Base-by-base conservation (phyloP, 2,797 vertebrate genomes). In the Austrolebias charrua region DNA sequence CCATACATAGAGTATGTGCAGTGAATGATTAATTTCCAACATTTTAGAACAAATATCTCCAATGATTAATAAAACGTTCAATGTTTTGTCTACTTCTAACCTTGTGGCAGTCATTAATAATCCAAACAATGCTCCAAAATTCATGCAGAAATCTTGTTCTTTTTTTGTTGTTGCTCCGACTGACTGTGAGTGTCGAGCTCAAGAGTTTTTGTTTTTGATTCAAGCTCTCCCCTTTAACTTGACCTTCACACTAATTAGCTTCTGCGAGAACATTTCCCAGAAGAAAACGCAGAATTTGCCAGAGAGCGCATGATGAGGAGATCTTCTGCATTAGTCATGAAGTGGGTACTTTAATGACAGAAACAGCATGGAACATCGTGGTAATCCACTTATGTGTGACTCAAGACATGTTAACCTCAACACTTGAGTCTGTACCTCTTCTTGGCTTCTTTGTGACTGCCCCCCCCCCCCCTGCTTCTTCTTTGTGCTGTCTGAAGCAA, bases 241-340 rank as follows among this genome's bases (percentile, higher is more conserved):
- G 59, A 60, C 73, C 73, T 75, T 72, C 58, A 66, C 29, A 38
- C 24, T 79, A 70, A 79, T 73, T 56, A 57, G 59, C 63, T 45
- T 55, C 10, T 60, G 31, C 18, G 52, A 66, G 59, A 63, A 63
- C 58, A 66, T 60, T 63, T 79, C 66, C 77, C 77, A 66, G 61
- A 72, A 66, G 77, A 63, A 57, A 63, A 54, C 8, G 20, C 38
- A 53, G 20, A 61, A 60, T 13, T 42, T 45, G 60, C 24, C 48
- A 33, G 55, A 16, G 4, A 14, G 15, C 48, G 12, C 6, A 5
- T 12, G 13, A 20, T 12, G 24, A 61, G 19, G 55, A 52, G 48
- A 57, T 53, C 40, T 1, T 16, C 58, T 20, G 55, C 58, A 51
- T 53, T 65, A 28, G 14, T 56, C 43, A 24, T 33, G 11, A 29